These are phyloP conservation scores for Artibeus jamaicensis DNA, from an alignment of 2,797 vertebrate species.

Conservation along the genomic window DNA sequence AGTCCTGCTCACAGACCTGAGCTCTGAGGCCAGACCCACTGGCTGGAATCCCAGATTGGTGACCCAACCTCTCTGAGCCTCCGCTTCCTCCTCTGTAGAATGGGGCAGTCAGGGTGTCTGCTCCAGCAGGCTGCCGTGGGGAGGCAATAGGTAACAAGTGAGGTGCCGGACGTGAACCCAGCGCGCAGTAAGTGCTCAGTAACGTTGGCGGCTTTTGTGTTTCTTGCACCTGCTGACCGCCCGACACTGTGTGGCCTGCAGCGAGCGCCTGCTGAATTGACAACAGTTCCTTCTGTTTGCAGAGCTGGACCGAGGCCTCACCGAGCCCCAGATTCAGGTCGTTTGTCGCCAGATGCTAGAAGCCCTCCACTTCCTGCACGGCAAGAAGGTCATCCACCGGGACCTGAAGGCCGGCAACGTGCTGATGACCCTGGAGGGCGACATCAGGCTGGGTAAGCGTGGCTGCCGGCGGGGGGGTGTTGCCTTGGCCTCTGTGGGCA, in stretches of 20 bases:
- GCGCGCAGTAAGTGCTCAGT: rapidly evolving
- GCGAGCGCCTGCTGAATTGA: rapidly evolving
- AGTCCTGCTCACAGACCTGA: background rate
- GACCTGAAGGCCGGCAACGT: conserved; percentile 98
- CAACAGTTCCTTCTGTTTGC: background rate
- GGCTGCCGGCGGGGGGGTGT: rapidly evolving
- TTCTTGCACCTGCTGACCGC: rapidly evolving
- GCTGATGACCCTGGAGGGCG: conserved; percentile 94
- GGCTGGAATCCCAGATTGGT: background rate
- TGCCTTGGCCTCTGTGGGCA: rapidly evolving
- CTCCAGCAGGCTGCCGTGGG: rapidly evolving
- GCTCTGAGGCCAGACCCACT: background rate
- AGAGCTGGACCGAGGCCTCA: conserved; percentile 95
- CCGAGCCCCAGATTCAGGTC: conserved; percentile 95
- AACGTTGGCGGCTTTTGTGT: rapidly evolving
- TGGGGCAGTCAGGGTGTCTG: too few relatives aligned
- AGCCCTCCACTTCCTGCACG: conserved; percentile 92
- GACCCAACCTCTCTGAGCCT: background rate
- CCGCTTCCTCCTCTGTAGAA: background rate
- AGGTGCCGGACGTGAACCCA: background rate
- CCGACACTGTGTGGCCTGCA: rapidly evolving
- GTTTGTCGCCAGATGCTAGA: conserved; percentile 96
- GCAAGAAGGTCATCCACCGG: conserved; percentile 97
- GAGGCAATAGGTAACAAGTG: rapidly evolving
- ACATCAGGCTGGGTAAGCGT: conserved; percentile 94